Conservation (phyloP, 2,113 vertebrate genomes). For the Rhabdornis inornatus region DNA sequence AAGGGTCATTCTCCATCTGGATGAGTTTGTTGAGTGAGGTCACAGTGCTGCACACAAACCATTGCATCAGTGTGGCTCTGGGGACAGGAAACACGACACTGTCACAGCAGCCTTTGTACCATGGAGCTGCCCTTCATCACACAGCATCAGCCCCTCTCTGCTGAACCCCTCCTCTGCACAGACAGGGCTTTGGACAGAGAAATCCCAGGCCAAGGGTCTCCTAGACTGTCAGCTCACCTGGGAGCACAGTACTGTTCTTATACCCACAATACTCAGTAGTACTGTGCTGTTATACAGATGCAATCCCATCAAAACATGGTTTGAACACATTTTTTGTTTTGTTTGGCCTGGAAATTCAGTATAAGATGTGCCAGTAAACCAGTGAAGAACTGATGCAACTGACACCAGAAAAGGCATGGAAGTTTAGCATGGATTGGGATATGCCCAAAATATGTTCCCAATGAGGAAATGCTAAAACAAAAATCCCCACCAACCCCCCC, state of each 20-base stretch:
- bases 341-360: background rate
- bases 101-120: background rate
- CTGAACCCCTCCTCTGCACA: background rate
- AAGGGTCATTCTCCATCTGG: background rate
- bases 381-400: background rate
- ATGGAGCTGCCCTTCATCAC: accelerated
- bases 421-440: background rate
- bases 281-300: background rate
- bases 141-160: background rate
- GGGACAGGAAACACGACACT: background rate
- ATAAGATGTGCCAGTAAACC: background rate
- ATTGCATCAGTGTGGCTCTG: accelerated
- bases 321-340: background rate
- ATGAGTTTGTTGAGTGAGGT: background rate
- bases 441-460: background rate
- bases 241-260: background rate
- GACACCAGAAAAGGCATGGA: background rate
- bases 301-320: background rate
- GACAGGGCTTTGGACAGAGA: background rate
- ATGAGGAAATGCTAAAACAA: background rate
- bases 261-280: background rate
- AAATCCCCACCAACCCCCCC: background rate
- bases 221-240: background rate
- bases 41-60: background rate
- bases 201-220: background rate